A percentile compares a stretch with the other conserved stretches of the same genome.
These are phyloP conservation scores for Calephelis perditalis DNA, from an alignment of 2,888 invertebrate genomes.

Conservation along the genomic window DNA sequence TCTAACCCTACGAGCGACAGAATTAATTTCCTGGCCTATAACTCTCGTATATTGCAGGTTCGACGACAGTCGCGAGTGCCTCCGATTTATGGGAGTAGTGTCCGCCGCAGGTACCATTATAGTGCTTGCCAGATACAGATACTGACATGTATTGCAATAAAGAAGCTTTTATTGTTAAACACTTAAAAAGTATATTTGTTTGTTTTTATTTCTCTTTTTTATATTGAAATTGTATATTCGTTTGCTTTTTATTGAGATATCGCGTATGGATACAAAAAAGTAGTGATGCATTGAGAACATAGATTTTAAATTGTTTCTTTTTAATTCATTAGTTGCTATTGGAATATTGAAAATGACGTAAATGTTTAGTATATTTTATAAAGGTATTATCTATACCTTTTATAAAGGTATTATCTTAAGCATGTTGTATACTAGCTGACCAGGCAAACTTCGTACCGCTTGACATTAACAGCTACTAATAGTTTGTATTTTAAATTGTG, in stretches of 20 bases:
- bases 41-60: conserved; percentile 73
- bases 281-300: no score
- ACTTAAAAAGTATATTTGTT: background rate
- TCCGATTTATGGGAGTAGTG: conserved; percentile 65
- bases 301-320: no score
- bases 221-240: background rate
- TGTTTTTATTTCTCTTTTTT: background rate
- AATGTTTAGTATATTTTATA: no score
- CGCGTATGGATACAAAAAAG: no score
- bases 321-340: no score
- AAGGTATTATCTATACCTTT: no score
- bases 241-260: background rate
- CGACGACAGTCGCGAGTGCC: conserved; percentile 65
- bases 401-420: no score
- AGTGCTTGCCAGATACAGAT: conserved; percentile 18
- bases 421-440: no score
- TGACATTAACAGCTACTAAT: no score
- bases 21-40: conserved; percentile 77
- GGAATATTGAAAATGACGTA: no score
- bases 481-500: no score
- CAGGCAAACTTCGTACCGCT: no score
- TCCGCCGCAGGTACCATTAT: conserved; percentile 53
- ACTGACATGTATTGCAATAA: conserved; percentile 12
- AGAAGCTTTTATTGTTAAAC: conserved; percentile 1
- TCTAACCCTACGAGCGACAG: conserved; percentile 71